These are phyloP conservation scores for Equus przewalskii DNA, from an alignment of 2,113 vertebrate species.

Conservation along the genomic window DNA sequence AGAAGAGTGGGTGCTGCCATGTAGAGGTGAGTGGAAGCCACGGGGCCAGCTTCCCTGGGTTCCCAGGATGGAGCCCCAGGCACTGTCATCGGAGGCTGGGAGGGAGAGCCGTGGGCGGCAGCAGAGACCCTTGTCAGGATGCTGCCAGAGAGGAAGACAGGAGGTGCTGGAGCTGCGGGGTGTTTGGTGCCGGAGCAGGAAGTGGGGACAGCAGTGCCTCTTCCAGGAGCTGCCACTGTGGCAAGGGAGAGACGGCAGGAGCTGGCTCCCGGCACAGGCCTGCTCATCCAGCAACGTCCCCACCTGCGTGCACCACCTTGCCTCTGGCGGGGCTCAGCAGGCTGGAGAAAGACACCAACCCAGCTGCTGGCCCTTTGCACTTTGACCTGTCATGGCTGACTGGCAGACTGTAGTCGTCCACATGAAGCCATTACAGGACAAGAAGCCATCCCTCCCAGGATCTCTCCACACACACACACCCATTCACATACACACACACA, in stretches of 20 bases:
- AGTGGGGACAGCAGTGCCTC: not conserved
- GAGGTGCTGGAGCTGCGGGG: not conserved
- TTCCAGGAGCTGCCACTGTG: not conserved
- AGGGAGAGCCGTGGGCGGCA: not conserved
- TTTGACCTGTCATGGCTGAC: not conserved
- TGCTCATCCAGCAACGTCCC: not conserved
- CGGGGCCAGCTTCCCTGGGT: fast-evolving
- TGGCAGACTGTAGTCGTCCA: not conserved
- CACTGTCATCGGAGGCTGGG: not conserved
- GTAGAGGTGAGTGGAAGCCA: not conserved
- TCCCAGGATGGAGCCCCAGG: not conserved
- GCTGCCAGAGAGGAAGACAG: not conserved
- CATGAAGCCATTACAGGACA: not conserved
- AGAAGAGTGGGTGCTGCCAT: not conserved
- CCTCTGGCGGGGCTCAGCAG: too few species aligned
- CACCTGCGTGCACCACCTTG: not conserved
- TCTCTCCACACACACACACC: not conserved
- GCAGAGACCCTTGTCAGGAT: too few species aligned
- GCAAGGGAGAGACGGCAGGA: not conserved
- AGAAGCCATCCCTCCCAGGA: not conserved
- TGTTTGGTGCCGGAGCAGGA: not conserved
- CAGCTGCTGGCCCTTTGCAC: not conserved
- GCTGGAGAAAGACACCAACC: not conserved
- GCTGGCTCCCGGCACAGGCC: not conserved
- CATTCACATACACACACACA: too few species aligned